These are phyloP conservation scores for Mactra quadrangularis DNA, from an alignment of 1,140 invertebrate genomes.

Conservation along the genomic window DNA sequence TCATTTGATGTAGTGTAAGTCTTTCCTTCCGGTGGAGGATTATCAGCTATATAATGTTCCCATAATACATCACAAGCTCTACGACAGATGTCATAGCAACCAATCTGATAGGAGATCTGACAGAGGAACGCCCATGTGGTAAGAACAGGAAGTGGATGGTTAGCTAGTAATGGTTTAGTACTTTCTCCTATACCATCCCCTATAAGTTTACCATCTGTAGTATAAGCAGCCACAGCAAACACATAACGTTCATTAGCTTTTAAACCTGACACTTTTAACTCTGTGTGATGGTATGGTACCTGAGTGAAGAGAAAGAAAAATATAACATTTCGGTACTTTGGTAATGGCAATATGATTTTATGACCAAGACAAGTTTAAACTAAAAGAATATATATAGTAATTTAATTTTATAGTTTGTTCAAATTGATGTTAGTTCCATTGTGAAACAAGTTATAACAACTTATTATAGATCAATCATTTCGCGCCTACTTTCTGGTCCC, in stretches of 20 bases:
- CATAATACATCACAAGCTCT: conserved; percentile 80
- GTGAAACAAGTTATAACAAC: too few species aligned
- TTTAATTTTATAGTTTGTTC: too few species aligned
- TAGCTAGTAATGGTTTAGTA: conserved; percentile 81
- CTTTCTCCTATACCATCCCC: conserved; percentile 81
- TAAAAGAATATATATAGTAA: too few species aligned
- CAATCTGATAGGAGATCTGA: conserved; percentile 82
- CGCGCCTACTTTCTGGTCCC: too few species aligned
- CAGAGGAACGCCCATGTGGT: conserved; percentile 81
- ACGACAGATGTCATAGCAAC: conserved; percentile 76
- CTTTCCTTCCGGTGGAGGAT: conserved; percentile 69
- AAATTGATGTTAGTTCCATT: not conserved
- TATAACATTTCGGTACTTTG: not conserved
- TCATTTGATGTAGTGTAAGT: conserved; percentile 75
- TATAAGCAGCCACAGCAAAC: conserved; percentile 83
- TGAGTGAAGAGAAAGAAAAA: conserved; percentile 24
- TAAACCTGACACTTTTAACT: conserved; percentile 79
- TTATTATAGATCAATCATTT: too few species aligned
- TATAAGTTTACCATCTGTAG: conserved; percentile 81
- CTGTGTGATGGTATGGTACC: conserved; percentile 75
- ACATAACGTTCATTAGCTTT: conserved; percentile 80
- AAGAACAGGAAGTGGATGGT: conserved; percentile 80
- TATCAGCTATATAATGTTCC: conserved; percentile 80
- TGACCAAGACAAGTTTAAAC: too few species aligned
- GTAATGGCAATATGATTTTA: too few species aligned